phyloP scores from a whole-genome alignment of 2,797 vertebrate species.

The Pogonophryne albipinna region DNA sequence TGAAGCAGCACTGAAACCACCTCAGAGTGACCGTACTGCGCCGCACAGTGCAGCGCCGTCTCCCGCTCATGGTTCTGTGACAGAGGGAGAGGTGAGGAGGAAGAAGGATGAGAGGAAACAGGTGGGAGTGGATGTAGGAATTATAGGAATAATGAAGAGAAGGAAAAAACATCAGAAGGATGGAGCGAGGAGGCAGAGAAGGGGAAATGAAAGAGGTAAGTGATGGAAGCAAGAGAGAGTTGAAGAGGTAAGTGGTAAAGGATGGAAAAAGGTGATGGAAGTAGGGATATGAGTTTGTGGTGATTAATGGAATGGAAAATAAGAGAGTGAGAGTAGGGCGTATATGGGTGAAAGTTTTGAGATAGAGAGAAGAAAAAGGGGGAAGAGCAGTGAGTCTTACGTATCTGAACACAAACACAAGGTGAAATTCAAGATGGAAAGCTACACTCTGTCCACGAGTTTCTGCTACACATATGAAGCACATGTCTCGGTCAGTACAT shows the following conservation, averaged over 20 bases:
- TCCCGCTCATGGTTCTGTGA: constrained; percentile 93
- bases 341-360: constrained; percentile 17
- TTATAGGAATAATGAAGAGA: constrained; percentile 17
- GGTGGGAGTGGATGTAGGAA: constrained; percentile 8
- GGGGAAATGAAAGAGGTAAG: constrained; percentile 16
- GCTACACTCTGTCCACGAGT: constrained; percentile 8
- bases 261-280: not conserved
- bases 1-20: constrained; percentile 94
- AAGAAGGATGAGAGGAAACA: not conserved
- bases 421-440: constrained; percentile 28
- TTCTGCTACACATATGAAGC: constrained; percentile 19
- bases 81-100: not conserved
- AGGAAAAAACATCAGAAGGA: not conserved
- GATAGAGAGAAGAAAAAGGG: constrained; percentile 2
- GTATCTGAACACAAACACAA: not conserved
- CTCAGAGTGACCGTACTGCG: constrained; percentile 96
- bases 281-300: not conserved
- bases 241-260: not conserved
- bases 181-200: constrained; percentile 4
- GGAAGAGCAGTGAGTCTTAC: constrained; percentile 11
- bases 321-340: not conserved
- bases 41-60: constrained; percentile 95
- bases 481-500: constrained; percentile 29
- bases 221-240: not conserved
- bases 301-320: not conserved